Conservation (phyloP, 2,888 invertebrate genomes). For the Physocephala rufipes region DNA sequence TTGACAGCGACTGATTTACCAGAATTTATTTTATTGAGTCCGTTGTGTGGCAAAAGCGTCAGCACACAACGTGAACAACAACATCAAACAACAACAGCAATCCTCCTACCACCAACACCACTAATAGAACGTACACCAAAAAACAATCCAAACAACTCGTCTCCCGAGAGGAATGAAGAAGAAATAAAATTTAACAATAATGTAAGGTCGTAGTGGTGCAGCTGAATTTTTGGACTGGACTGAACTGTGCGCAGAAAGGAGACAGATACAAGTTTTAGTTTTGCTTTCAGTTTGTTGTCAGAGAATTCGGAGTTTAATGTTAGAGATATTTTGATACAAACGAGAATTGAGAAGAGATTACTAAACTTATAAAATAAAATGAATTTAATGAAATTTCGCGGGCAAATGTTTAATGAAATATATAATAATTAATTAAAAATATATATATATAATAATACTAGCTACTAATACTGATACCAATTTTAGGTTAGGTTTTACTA, state of each 20-base stretch:
- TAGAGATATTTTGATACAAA: too few relatives aligned
- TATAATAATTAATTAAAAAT: too few relatives aligned
- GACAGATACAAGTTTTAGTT: background rate
- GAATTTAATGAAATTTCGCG: too few relatives aligned
- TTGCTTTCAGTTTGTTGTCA: background rate
- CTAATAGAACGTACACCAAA: background rate
- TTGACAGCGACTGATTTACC: conserved; percentile 33
- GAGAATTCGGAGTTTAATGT: too few relatives aligned
- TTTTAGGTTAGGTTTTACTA: too few relatives aligned
- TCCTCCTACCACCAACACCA: background rate
- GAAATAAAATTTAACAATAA: background rate
- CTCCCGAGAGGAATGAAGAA: background rate
- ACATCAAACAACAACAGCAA: conserved; percentile 13
- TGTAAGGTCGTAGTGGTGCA: background rate
- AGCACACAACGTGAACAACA: conserved; percentile 15
- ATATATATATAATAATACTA: too few relatives aligned
- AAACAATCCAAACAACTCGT: background rate
- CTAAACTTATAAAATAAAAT: too few relatives aligned
- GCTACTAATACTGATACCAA: too few relatives aligned
- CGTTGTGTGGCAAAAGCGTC: conserved; percentile 16
- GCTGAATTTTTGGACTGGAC: background rate
- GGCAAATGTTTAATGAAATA: too few relatives aligned
- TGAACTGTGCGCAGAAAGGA: background rate
- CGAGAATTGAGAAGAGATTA: too few relatives aligned
- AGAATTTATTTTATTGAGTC: background rate